Evolutionary conservation across 2,888 invertebrate genomes (phyloP).

Genomic region (Rambutsinella grinnellia): DNA sequence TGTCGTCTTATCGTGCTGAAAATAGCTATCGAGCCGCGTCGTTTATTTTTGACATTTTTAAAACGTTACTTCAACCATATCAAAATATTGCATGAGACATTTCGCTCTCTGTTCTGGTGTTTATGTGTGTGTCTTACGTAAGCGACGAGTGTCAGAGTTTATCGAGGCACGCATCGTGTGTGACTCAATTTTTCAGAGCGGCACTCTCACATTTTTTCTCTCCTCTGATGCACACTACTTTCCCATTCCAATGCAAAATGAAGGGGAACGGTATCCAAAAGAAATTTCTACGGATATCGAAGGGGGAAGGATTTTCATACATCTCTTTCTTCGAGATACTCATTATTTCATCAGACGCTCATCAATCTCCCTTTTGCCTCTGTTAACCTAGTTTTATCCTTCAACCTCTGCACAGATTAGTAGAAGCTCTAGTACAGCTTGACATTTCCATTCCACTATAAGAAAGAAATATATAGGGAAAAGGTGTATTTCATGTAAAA

Average conservation of each 20-base stretch:
- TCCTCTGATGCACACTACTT: no score
- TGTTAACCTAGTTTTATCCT: conserved; percentile 60
- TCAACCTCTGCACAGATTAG: conserved; percentile 40
- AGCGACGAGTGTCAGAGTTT: conserved; percentile 19
- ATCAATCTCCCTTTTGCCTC: conserved; percentile 61
- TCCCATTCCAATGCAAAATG: conserved; percentile 46
- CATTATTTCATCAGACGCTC: conserved; percentile 64
- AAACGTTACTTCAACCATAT: conserved; percentile 59
- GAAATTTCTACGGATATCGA: not conserved
- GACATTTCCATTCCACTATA: conserved; percentile 28
- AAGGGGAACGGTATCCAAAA: conserved; percentile 1
- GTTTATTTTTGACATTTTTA: conserved; percentile 64
- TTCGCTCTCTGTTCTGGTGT: not conserved
- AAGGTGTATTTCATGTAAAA: conserved; percentile 16
- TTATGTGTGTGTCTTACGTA: not conserved
- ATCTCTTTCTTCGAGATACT: conserved; percentile 57
- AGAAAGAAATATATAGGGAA: conserved; percentile 1
- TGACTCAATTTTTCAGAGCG: conserved; percentile 29
- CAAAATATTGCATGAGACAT: conserved; percentile 54
- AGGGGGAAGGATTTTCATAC: conserved; percentile 19
- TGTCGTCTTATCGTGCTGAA: conserved; percentile 55
- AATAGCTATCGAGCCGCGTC: conserved; percentile 62
- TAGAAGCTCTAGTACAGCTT: conserved; percentile 22
- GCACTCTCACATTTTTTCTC: conserved; percentile 17
- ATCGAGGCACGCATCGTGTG: conserved; percentile 34